phyloP scores from a whole-genome alignment of 1,140 invertebrate genomes.

The Tetraneura akinire region DNA sequence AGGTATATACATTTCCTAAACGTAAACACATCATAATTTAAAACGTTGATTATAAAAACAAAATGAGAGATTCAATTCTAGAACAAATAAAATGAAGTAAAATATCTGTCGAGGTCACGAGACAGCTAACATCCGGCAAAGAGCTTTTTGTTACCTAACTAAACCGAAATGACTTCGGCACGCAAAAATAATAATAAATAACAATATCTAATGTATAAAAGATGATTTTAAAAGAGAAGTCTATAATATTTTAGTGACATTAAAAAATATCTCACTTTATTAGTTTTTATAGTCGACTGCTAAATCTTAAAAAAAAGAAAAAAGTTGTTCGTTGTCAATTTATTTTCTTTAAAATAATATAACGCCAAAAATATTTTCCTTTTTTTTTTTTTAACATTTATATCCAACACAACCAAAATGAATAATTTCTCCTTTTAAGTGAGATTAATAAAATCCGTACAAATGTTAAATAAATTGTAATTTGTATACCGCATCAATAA shows the following conservation, averaged over 20 bases:
- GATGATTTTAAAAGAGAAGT: background rate
- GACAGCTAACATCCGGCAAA: background rate
- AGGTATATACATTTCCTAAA: background rate
- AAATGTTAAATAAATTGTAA: no score
- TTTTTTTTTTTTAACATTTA: no score
- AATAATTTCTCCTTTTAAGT: no score
- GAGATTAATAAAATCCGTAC: no score
- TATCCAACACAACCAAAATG: no score
- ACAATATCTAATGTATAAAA: background rate
- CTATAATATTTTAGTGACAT: background rate
- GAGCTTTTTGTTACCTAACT: slow-evolving; percentile 7
- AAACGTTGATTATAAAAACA: slow-evolving; percentile 7
- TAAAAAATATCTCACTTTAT: background rate
- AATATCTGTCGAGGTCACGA: background rate
- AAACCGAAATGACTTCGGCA: background rate
- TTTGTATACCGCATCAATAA: no score
- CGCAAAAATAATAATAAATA: background rate
- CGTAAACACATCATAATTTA: background rate
- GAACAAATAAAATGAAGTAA: background rate
- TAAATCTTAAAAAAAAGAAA: no score
- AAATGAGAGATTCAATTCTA: slow-evolving; percentile 9
- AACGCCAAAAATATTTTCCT: background rate
- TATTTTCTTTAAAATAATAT: background rate
- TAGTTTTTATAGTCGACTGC: background rate
- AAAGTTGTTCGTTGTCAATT: no score